A percentile compares a stretch with the other conserved stretches of the same genome.
Conservation (phyloP, 1,140 invertebrate genomes). For the Triops cancriformis region DNA sequence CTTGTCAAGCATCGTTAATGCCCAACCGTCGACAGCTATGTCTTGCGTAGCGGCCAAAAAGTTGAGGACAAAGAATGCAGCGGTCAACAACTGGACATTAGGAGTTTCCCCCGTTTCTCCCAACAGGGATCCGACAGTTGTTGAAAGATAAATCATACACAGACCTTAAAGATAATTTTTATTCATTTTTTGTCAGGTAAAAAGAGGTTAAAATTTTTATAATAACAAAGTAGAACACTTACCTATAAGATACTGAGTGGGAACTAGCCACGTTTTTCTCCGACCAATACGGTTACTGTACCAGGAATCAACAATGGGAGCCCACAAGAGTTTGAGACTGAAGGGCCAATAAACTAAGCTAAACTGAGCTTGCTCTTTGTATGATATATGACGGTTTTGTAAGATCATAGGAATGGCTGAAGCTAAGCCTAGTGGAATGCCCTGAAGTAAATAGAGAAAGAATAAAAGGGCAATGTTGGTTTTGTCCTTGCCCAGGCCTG, state of each 20-base stretch:
- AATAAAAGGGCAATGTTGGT: conserved; percentile 66
- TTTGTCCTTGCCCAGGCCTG: conserved; percentile 28
- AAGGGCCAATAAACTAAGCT: conserved; percentile 98
- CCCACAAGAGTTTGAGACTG: conserved; percentile 94
- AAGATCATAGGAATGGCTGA: conserved; percentile 91
- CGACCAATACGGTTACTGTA: conserved; percentile 76
- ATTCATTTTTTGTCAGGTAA: no score
- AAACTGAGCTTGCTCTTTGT: conserved; percentile 93
- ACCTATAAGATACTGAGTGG: conserved; percentile 66
- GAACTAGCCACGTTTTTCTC: conserved; percentile 94
- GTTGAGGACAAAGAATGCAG: conserved; percentile 83
- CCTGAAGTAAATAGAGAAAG: conserved; percentile 90
- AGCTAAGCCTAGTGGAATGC: conserved; percentile 87
- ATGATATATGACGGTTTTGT: conserved; percentile 80
- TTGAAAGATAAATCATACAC: conserved; percentile 75
- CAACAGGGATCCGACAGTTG: conserved; percentile 62
- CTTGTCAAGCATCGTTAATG: conserved; percentile 94
- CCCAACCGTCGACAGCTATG: conserved; percentile 99
- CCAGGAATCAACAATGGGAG: conserved; percentile 90
- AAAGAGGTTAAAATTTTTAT: not conserved
- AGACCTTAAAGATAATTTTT: no score
- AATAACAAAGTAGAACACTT: conserved; percentile 8
- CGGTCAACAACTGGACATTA: conserved; percentile 69
- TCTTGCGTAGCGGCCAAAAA: conserved; percentile 98
- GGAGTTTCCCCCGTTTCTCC: conserved; percentile 51